phyloP scores from a whole-genome alignment of 2,888 invertebrate species.

The Biston betularia region DNA sequence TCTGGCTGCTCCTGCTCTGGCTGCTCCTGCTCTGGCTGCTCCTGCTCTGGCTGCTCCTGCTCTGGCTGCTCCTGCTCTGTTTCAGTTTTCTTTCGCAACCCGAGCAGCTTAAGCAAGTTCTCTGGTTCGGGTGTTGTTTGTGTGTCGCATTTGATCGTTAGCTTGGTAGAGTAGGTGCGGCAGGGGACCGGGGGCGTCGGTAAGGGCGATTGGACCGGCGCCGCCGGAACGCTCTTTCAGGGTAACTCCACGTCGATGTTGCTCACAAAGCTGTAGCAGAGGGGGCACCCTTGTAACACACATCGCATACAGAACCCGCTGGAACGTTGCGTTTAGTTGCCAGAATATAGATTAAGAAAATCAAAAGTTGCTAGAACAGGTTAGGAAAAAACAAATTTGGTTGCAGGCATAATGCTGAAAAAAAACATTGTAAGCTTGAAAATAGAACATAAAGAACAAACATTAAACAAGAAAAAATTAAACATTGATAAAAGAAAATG shows the following conservation, averaged over 20 bases:
- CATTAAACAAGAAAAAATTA: no score
- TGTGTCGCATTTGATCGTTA: not conserved
- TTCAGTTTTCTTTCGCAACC: not conserved
- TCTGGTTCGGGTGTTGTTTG: not conserved
- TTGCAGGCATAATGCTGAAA: no score
- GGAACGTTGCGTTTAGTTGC: conserved; percentile 65
- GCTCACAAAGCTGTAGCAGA: conserved; percentile 88
- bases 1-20: no score
- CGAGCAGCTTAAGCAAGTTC: not conserved
- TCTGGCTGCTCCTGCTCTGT: no score
- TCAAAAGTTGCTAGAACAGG: no score
- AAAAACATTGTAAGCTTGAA: no score
- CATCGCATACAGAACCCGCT: conserved; percentile 93
- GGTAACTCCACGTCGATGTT: conserved; percentile 11
- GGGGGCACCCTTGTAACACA: conserved; percentile 93
- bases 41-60: no score
- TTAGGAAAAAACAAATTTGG: no score
- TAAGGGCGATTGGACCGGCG: not conserved
- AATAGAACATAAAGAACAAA: no score
- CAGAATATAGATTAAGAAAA: not conserved
- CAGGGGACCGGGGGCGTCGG: not conserved
- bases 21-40: no score
- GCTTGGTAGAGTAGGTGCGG: not conserved
- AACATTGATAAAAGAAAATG: no score
- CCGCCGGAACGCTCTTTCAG: conserved; percentile 13